A percentile compares a stretch with the other conserved stretches of the same genome.
Evolutionary conservation across 2,797 vertebrate species (phyloP).

Genomic region (Tamandua tetradactyla): DNA sequence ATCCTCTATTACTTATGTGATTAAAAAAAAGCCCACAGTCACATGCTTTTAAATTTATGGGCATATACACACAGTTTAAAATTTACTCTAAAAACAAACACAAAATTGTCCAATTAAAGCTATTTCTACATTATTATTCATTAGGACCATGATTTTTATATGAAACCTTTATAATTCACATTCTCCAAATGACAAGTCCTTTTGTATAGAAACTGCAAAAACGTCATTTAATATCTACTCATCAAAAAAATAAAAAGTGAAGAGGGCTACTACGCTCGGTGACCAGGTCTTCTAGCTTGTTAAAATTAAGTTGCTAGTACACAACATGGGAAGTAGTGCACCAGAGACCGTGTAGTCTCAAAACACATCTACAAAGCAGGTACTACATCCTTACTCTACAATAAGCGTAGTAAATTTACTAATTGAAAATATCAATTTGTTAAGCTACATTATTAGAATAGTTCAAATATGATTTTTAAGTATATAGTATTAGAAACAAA

Average conservation of each 20-base stretch:
- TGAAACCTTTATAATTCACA: not conserved
- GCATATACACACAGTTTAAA: constrained; percentile 26
- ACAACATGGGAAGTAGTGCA: not conserved
- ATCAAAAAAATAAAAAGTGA: not conserved
- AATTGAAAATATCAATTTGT: not conserved
- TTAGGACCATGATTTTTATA: not conserved
- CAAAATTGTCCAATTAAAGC: not conserved
- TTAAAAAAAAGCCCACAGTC: not conserved
- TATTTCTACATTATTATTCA: not conserved
- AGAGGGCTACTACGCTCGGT: not conserved
- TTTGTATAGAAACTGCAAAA: constrained; percentile 21
- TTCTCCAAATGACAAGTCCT: not conserved
- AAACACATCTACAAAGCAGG: not conserved
- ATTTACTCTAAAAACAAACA: not conserved
- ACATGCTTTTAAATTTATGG: constrained; percentile 5
- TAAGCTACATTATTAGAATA: not conserved
- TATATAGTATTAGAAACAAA: not conserved
- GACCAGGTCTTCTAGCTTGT: not conserved
- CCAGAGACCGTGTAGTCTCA: not conserved
- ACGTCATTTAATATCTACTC: not conserved
- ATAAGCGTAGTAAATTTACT: too few relatives aligned
- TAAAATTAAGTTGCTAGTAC: not conserved
- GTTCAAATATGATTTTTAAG: not conserved
- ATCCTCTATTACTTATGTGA: not conserved
- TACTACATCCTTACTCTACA: not conserved